These are phyloP conservation scores for Atherix ibis DNA, from an alignment of 2,888 invertebrate species.

Conservation along the genomic window DNA sequence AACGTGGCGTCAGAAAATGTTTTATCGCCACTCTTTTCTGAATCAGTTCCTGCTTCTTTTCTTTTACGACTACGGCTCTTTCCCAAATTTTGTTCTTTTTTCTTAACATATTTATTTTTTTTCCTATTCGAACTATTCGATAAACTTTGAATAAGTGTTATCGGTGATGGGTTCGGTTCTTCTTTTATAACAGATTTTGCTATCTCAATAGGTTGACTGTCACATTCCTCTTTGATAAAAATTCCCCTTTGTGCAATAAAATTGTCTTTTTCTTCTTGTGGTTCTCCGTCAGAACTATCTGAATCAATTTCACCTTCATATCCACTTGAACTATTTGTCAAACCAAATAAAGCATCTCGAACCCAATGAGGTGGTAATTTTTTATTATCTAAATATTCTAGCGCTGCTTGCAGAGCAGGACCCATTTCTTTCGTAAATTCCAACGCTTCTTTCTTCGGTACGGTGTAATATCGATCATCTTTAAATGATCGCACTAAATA, in stretches of 20 bases:
- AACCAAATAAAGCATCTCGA: constrained; percentile 66
- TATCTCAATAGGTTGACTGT: neutral
- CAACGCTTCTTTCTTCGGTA: constrained; percentile 81
- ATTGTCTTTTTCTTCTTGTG: constrained; percentile 87
- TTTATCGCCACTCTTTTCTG: constrained; percentile 6
- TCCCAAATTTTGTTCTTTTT: constrained; percentile 16
- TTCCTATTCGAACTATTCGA: constrained; percentile 8
- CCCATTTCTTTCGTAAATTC: constrained; percentile 74
- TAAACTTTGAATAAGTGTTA: neutral
- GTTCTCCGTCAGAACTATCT: constrained; percentile 77
- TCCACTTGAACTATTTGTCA: constrained; percentile 46
- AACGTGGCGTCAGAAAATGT: constrained; percentile 13
- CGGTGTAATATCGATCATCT: constrained; percentile 89
- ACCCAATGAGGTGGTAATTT: constrained; percentile 91
- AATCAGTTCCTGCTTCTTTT: constrained; percentile 24
- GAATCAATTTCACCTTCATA: constrained; percentile 50
- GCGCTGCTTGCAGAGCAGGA: constrained; percentile 77
- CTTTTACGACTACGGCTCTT: constrained; percentile 23
- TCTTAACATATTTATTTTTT: constrained; percentile 30
- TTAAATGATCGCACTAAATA: constrained; percentile 87
- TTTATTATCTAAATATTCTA: constrained; percentile 72
- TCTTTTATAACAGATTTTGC: constrained; percentile 2
- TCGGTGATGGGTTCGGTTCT: constrained; percentile 12
- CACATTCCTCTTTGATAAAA: constrained; percentile 42
- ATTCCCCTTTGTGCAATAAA: constrained; percentile 96